Evolutionary conservation across 2,113 vertebrate genomes (phyloP), one percentile per base, ranked within the genome.

Genomic region (Ornithorhynchus anatinus): DNA sequence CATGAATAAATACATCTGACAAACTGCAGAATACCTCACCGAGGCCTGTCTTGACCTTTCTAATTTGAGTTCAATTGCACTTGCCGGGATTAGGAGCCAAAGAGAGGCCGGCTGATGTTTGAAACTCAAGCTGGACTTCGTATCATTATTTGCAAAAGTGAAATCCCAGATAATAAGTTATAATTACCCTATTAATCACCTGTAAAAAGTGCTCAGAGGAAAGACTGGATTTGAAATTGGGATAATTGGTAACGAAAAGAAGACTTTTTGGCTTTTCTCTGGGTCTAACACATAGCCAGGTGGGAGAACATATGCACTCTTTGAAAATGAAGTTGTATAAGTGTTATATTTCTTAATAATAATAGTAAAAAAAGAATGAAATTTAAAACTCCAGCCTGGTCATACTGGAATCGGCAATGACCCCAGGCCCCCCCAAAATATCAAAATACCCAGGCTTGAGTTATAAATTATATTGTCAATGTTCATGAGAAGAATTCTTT

Each of bases 1-100:
- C 91, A 94, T 95, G 93, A 93, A 94, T 90, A 95, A 95, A 94
- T 93, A 93, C 57, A 86, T 93, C 76, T 94, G 93, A 95, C 91
- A 93, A 93, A 94, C 88, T 91, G 88, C 93, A 94, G 92, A 90
- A 80, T 86, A 86, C 82, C 75, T 86, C 77, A 82, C 60, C 85
- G 86, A 89, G 77, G 82, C 78, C 82, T 79, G 89, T 90, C 75
- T 75, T 91, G 92, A 91, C 89, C 91, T 91, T 90, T 73, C 70
- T 93, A 94, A 95, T 93, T 92, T 85, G 84, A 94, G 86, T 92
- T 93, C 91, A 93, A 90, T 91, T 93, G 83, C 66, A 84, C 73
- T 62, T 68, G 77, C 65, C 75, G 67, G 61, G 61, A 81, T 87
- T 85, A 87, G 82, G 88, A 85, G 82, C 68, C 71, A 73, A 79